Evolutionary conservation across 2,113 vertebrate genomes (phyloP).

Genomic region (Catharus fuscescens): DNA sequence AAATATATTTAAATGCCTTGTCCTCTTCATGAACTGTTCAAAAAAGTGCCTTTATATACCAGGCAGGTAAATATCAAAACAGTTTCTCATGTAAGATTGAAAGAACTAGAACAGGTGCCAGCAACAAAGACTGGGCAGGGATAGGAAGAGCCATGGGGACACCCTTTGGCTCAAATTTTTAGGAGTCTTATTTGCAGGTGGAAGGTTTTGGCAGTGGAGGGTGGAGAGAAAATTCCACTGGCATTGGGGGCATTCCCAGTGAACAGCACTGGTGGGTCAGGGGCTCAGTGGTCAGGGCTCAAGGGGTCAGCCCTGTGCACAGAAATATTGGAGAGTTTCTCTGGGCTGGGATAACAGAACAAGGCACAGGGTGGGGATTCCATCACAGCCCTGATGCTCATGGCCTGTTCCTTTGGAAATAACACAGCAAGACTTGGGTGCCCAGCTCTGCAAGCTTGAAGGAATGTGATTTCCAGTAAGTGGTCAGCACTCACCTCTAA

Average conservation of each 20-base stretch:
- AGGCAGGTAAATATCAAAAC: not conserved
- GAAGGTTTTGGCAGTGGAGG: not conserved
- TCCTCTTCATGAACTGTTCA: not conserved
- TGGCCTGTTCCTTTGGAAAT: not conserved
- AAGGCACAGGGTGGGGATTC: not conserved
- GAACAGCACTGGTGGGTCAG: not conserved
- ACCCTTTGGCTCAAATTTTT: not conserved
- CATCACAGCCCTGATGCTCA: not conserved
- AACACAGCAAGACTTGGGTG: not conserved
- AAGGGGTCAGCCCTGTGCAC: accelerated
- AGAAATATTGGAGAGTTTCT: not conserved
- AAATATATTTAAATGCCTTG: not conserved
- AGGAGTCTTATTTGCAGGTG: not conserved
- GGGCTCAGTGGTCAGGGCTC: not conserved
- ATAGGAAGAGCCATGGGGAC: not conserved
- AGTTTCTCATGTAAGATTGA: not conserved
- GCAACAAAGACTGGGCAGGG: not conserved
- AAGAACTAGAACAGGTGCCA: not conserved
- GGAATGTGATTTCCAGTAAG: slow-evolving; percentile 43
- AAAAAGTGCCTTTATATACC: not conserved
- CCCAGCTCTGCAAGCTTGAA: not conserved
- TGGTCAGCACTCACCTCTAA: slow-evolving; percentile 47
- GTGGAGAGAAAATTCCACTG: not conserved
- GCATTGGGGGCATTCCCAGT: accelerated
- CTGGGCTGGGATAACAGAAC: not conserved